phyloP scores from a whole-genome alignment of 92 coral and sea anemone species.

The Porites cylindrica region DNA sequence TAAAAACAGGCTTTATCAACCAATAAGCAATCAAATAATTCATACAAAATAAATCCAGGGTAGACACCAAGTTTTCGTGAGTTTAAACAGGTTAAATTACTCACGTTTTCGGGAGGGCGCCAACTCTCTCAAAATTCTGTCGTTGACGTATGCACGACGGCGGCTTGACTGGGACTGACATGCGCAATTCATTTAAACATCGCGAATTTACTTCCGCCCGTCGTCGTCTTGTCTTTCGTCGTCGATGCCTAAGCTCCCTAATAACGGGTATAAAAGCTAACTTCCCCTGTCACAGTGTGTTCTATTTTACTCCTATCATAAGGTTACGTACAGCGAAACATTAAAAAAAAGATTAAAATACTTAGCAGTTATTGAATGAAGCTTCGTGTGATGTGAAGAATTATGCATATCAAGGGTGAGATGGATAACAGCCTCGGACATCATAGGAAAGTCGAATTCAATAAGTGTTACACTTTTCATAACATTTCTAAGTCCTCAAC shows the following conservation, averaged over 20 bases:
- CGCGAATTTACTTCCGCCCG: constrained; percentile 27
- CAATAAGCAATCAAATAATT: neutral
- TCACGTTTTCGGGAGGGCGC: neutral
- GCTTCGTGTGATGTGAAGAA: too few relatives aligned
- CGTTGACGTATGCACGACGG: neutral
- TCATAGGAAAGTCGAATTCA: too few relatives aligned
- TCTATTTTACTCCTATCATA: too few relatives aligned
- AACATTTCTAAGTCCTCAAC: too few relatives aligned
- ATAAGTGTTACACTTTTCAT: too few relatives aligned
- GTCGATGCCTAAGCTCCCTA: constrained; percentile 44
- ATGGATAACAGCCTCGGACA: too few relatives aligned
- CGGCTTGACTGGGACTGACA: neutral
- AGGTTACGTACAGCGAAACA: too few relatives aligned
- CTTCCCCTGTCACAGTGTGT: too few relatives aligned
- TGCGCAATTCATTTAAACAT: neutral
- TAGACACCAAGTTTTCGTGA: neutral
- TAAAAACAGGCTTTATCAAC: neutral
- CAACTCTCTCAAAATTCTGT: neutral
- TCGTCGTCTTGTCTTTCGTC: constrained; percentile 50
- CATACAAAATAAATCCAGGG: neutral
- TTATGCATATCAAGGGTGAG: too few relatives aligned
- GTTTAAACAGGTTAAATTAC: neutral
- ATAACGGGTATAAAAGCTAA: too few relatives aligned
- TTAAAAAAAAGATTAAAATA: too few relatives aligned
- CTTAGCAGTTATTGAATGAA: too few relatives aligned